A percentile compares a stretch with the other conserved stretches of the same genome.
phyloP scores from a whole-genome alignment of 2,888 invertebrate species.

The Drosophila longiperda region DNA sequence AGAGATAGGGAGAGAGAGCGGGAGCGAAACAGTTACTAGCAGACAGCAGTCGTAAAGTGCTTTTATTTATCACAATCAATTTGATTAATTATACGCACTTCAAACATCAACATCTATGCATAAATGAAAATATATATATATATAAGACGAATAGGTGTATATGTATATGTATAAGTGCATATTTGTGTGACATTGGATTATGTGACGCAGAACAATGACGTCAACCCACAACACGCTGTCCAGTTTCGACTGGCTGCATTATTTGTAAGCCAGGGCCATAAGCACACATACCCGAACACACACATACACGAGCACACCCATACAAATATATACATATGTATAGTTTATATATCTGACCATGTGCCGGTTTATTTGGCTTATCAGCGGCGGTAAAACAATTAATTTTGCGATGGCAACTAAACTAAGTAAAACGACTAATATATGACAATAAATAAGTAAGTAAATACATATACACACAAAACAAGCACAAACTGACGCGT shows the following conservation, averaged over 20 bases:
- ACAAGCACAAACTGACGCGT: not conserved
- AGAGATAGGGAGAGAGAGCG: not conserved
- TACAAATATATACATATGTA: not conserved
- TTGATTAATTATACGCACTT: slow-evolving; percentile 45
- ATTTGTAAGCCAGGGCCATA: slow-evolving; percentile 40
- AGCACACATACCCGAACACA: not conserved
- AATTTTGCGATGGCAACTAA: slow-evolving; percentile 30
- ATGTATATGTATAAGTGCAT: not conserved
- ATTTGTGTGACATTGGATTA: slow-evolving; percentile 37
- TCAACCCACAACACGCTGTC: slow-evolving; percentile 25
- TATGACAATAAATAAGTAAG: slow-evolving; percentile 45
- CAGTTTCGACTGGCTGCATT: slow-evolving; percentile 63
- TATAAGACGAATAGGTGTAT: not conserved
- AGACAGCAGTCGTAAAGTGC: slow-evolving; percentile 30
- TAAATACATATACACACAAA: slow-evolving; percentile 18
- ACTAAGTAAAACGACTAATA: slow-evolving; percentile 38
- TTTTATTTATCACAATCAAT: slow-evolving; percentile 29
- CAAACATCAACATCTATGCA: slow-evolving; percentile 15
- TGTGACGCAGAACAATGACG: slow-evolving; percentile 39
- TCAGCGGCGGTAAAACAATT: slow-evolving; percentile 44
- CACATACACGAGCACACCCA: not conserved
- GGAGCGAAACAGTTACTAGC: slow-evolving; percentile 1
- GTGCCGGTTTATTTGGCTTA: slow-evolving; percentile 46
- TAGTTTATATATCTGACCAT: slow-evolving; percentile 34
- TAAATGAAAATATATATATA: not conserved